Base-by-base conservation (phyloP, 1,140 invertebrate species). In the Nebria ingens region DNA sequence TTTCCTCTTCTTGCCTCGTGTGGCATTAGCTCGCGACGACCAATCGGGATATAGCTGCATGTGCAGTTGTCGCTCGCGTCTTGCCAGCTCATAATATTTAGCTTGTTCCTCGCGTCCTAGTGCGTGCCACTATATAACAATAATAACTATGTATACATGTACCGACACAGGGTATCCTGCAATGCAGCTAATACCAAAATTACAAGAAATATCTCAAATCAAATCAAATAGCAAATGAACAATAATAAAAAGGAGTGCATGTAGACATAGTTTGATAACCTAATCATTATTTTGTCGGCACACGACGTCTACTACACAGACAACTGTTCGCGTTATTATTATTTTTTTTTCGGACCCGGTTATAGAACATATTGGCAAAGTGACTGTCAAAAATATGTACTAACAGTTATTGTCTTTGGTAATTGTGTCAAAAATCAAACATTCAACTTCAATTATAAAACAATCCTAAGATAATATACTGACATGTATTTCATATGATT, bases 61-160 rank as follows among this genome's bases (percentile, higher is more conserved):
- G 83, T 97, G 94, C 76, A 96, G 84, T 80, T 98, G 93, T 76
- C 95, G 87, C 79, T 98, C 94, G 76, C 93, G 89, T 72, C 91
- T 83, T 66, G 96, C 96, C 86, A 97, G 86, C 76, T 98, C 96
- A 85, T 98, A 99, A 88, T 98, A 99, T 80, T 97, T 97, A 74
- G 92, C 90, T 81, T 99, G 96, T 81, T 98, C 96, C 76, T 95
- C 91, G 79, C 93, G 86, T 73, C 91, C 89, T 81, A 99, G 84
- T 73, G 91, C 90, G 83, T 98, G 96, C 97, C 97, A 99, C 92
- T 97, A 76, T 45, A 11, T 11, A 45, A 45, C 40, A 45, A 45
- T 17, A 45, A 45, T 70, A 69, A 65, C 62, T 59, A 63, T 67
- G 65, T 66, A 74, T 75, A 75, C 15, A 17, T 45, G 40, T 45